These are phyloP conservation scores for Oxyruncus cristatus DNA, from an alignment of 2,113 vertebrate species.

Conservation along the genomic window DNA sequence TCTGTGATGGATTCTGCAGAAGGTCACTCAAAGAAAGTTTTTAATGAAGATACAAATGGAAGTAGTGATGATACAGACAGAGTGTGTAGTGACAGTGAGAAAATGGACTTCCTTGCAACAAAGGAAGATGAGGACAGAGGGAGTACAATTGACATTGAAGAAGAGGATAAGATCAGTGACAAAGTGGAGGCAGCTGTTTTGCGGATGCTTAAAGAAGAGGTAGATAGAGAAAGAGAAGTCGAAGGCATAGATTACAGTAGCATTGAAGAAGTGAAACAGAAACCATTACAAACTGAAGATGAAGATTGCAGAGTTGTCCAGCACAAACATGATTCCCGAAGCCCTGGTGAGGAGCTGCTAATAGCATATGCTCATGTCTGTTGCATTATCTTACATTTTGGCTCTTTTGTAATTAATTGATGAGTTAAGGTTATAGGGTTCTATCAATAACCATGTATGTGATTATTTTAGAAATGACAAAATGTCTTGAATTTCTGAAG, in stretches of 20 bases:
- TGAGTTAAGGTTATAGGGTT: not conserved
- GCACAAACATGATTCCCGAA: not conserved
- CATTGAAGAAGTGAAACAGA: not conserved
- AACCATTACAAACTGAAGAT: not conserved
- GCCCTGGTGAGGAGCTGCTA: not conserved
- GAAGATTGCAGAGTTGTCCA: not conserved
- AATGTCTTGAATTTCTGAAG: not conserved
- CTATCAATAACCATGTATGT: not conserved
- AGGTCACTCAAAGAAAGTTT: not conserved
- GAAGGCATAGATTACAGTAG: not conserved
- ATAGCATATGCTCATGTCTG: not conserved
- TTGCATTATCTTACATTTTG: not conserved
- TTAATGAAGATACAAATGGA: not conserved
- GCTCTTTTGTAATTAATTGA: not conserved
- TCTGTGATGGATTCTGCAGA: slow-evolving; percentile 26
- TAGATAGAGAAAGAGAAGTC: not conserved
- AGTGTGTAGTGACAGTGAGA: not conserved
- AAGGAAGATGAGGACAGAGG: not conserved
- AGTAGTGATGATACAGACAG: not conserved
- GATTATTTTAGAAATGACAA: slow-evolving; percentile 12
- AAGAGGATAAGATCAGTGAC: not conserved
- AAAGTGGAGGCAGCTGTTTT: not conserved
- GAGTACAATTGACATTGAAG: not conserved
- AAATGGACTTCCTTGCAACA: not conserved
- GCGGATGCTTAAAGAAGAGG: not conserved